phyloP scores from a whole-genome alignment of 2,113 vertebrate genomes.

The Caretta caretta region DNA sequence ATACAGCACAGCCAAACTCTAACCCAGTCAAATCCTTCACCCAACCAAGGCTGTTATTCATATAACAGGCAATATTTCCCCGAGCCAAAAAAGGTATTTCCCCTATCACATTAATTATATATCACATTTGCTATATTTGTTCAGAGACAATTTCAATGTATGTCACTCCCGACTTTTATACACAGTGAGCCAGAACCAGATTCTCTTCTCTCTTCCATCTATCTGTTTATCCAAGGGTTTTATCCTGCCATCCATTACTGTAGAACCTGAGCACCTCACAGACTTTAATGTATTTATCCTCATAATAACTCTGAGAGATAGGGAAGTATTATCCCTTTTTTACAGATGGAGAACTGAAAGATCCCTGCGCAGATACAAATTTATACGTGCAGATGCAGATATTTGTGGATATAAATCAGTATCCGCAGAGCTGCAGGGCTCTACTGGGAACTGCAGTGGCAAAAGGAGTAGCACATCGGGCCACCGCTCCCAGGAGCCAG shows the following conservation, averaged over 20 bases:
- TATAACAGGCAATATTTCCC: not conserved
- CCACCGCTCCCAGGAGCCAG: too few relatives aligned
- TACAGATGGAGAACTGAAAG: not conserved
- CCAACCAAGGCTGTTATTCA: not conserved
- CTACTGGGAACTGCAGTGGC: too few relatives aligned
- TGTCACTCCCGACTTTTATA: not conserved
- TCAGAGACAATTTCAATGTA: not conserved
- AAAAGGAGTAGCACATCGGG: too few relatives aligned
- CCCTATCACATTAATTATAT: not conserved
- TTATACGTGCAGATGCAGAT: too few relatives aligned
- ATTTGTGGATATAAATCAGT: too few relatives aligned
- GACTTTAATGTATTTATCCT: not conserved
- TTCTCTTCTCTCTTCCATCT: not conserved
- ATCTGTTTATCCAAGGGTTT: not conserved
- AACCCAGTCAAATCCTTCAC: not conserved
- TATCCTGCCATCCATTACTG: not conserved
- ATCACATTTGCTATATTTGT: slow-evolving; percentile 5
- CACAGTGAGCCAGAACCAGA: not conserved
- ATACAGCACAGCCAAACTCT: not conserved
- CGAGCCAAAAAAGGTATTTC: not conserved
- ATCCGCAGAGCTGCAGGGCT: too few relatives aligned
- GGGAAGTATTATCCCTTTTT: not conserved
- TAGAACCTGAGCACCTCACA: not conserved
- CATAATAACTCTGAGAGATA: not conserved
- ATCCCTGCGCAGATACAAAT: too few relatives aligned